A percentile compares a stretch with the other conserved stretches of the same genome.
Conservation (phyloP, 2,888 invertebrate species). For the Incurvaria masculella region DNA sequence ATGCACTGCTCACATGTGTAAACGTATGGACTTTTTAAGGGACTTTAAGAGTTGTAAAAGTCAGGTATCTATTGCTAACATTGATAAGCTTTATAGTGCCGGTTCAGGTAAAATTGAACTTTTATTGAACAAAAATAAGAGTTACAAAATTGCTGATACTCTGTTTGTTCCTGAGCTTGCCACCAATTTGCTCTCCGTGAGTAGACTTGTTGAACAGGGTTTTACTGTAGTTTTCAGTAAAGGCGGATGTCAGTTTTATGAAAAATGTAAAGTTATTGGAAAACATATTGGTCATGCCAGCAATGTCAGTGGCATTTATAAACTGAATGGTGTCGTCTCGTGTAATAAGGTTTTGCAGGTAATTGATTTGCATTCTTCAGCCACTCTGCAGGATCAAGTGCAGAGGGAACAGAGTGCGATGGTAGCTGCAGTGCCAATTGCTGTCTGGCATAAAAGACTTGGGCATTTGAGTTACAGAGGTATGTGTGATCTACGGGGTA, state of each 20-base stretch:
- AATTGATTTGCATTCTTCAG: constrained; percentile 3
- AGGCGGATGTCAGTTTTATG: constrained; percentile 6
- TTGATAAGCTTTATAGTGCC: no score
- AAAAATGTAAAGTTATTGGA: no score
- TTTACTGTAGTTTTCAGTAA: constrained; percentile 15
- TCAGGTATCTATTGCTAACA: no score
- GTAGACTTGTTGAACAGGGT: constrained; percentile 12
- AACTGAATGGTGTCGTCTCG: constrained; percentile 8
- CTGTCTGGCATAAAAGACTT: constrained; percentile 15
- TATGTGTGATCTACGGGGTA: constrained; percentile 3
- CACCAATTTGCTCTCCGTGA: constrained; percentile 14
- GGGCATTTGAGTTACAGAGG: constrained; percentile 12
- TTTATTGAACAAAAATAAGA: constrained; percentile 1
- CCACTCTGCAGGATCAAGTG: not conserved
- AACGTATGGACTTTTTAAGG: no score
- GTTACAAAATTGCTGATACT: constrained; percentile 7
- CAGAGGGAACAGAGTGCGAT: constrained; percentile 6
- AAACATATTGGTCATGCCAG: constrained; percentile 2
- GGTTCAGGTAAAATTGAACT: no score
- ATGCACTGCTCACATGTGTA: constrained; percentile 1
- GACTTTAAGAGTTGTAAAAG: no score
- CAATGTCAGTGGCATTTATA: constrained; percentile 11
- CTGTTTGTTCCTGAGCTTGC: constrained; percentile 13
- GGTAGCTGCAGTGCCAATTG: constrained; percentile 6
- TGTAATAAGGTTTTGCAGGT: constrained; percentile 1